Conservation (phyloP, 1,140 invertebrate genomes). For the Papilio glaucus region DNA sequence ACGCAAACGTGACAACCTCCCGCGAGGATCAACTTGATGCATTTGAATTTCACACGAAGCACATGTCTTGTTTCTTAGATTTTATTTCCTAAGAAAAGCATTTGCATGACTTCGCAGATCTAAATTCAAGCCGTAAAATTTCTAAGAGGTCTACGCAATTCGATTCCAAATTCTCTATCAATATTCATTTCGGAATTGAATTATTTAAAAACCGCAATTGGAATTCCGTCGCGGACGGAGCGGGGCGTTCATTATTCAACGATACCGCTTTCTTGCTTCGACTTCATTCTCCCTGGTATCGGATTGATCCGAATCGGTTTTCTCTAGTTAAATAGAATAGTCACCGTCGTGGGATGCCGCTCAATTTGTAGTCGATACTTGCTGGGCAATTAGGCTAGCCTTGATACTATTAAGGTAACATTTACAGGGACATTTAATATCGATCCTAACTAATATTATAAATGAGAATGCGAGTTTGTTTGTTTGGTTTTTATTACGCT, state of each 20-base stretch:
- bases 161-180: slow-evolving; percentile 24
- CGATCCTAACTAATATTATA: no score
- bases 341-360: slow-evolving; percentile 36
- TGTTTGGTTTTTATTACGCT: no score
- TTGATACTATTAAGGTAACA: not conserved
- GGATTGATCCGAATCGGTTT: slow-evolving; percentile 55
- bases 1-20: not conserved
- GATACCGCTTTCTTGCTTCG: slow-evolving; percentile 51
- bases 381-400: slow-evolving; percentile 40
- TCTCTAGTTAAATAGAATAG: slow-evolving; percentile 50
- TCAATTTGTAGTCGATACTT: slow-evolving; percentile 50
- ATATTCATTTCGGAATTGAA: slow-evolving; percentile 33
- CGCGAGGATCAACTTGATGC: not conserved
- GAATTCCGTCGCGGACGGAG: slow-evolving; percentile 1
- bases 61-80: slow-evolving; percentile 19
- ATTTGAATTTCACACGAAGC: slow-evolving; percentile 2
- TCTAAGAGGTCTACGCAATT: slow-evolving; percentile 24
- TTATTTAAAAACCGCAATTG: slow-evolving; percentile 30
- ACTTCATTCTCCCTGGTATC: slow-evolving; percentile 52
- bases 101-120: slow-evolving; percentile 1
- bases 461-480: no score
- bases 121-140: slow-evolving; percentile 28
- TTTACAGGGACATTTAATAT: not conserved
- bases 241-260: slow-evolving; percentile 53
- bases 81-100: slow-evolving; percentile 6